Conservation (phyloP, 2,888 invertebrate genomes). For the Spialia ferax region DNA sequence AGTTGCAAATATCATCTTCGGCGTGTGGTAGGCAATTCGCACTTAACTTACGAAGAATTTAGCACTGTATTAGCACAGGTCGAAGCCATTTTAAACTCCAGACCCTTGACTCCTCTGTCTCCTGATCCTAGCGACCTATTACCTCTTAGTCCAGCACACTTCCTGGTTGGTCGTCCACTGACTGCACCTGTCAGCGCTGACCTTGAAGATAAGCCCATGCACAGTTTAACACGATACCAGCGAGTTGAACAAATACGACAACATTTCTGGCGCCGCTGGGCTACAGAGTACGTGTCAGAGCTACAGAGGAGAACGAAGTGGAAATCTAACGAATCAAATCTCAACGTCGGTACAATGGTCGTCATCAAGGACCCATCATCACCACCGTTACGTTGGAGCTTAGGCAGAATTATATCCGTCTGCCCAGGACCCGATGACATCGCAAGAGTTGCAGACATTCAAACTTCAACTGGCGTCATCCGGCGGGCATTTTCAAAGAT, state of each 20-base stretch:
- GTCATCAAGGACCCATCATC: slow-evolving; percentile 43
- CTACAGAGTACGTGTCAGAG: slow-evolving; percentile 44
- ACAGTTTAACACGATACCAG: slow-evolving; percentile 39
- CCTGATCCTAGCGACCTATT: slow-evolving; percentile 46
- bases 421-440: slow-evolving; percentile 41
- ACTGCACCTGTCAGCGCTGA: slow-evolving; percentile 41
- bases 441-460: slow-evolving; percentile 42
- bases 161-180: slow-evolving; percentile 45
- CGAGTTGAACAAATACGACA: slow-evolving; percentile 47
- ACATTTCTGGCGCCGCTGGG: slow-evolving; percentile 48
- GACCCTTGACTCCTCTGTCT: slow-evolving; percentile 46
- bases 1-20: slow-evolving; percentile 33
- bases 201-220: slow-evolving; percentile 3
- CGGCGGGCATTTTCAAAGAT: slow-evolving; percentile 29
- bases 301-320: slow-evolving; percentile 48
- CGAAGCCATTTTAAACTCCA: slow-evolving; percentile 49
- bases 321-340: slow-evolving; percentile 27
- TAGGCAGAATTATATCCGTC: slow-evolving; percentile 37
- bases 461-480: slow-evolving; percentile 37
- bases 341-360: slow-evolving; percentile 24
- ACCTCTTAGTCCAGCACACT: slow-evolving; percentile 55
- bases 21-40: slow-evolving; percentile 36
- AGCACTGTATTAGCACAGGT: slow-evolving; percentile 43
- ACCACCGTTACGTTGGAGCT: slow-evolving; percentile 45
- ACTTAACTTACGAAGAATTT: slow-evolving; percentile 42